These are phyloP conservation scores for Enteromius unitaeniatus DNA, from an alignment of 2,797 vertebrate genomes.

Conservation along the genomic window DNA sequence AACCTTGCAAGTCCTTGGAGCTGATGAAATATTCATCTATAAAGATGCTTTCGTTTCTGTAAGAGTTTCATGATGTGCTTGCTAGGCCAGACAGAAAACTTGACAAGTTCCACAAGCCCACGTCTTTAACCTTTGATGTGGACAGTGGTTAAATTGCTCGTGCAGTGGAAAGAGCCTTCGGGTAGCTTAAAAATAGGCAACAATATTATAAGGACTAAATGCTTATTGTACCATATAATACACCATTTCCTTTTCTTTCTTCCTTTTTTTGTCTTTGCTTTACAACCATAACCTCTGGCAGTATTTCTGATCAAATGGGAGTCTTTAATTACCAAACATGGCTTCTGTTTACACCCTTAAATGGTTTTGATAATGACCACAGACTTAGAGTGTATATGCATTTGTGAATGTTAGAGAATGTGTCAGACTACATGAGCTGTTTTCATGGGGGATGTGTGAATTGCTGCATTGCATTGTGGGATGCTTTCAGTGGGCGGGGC, in stretches of 20 bases:
- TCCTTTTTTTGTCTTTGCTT: slow-evolving; percentile 36
- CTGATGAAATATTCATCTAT: slow-evolving; percentile 70
- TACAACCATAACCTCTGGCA: slow-evolving; percentile 35
- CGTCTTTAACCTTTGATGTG: slow-evolving; percentile 48
- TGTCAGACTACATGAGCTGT: slow-evolving; percentile 14
- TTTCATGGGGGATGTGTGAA: slow-evolving; percentile 34
- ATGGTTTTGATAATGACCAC: slow-evolving; percentile 45
- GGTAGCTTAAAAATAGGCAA: slow-evolving; percentile 72
- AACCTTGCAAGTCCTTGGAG: slow-evolving; percentile 61
- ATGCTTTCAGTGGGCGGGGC: slow-evolving; percentile 15
- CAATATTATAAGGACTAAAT: slow-evolving; percentile 72
- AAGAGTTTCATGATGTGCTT: slow-evolving; percentile 62
- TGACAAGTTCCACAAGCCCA: slow-evolving; percentile 70
- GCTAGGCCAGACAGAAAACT: slow-evolving; percentile 60
- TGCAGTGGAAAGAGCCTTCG: slow-evolving; percentile 62
- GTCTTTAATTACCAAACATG: slow-evolving; percentile 49
- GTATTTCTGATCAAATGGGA: background rate
- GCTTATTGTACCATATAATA: slow-evolving; percentile 62
- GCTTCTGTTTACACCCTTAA: slow-evolving; percentile 30
- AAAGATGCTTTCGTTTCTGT: slow-evolving; percentile 64
- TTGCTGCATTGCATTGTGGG: slow-evolving; percentile 19
- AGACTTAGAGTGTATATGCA: background rate
- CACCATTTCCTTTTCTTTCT: slow-evolving; percentile 52
- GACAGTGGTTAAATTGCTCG: slow-evolving; percentile 31
- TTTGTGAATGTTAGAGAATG: slow-evolving; percentile 12